These are phyloP conservation scores for Tinamus guttatus DNA, from an alignment of 2,113 vertebrate genomes.

Conservation along the genomic window DNA sequence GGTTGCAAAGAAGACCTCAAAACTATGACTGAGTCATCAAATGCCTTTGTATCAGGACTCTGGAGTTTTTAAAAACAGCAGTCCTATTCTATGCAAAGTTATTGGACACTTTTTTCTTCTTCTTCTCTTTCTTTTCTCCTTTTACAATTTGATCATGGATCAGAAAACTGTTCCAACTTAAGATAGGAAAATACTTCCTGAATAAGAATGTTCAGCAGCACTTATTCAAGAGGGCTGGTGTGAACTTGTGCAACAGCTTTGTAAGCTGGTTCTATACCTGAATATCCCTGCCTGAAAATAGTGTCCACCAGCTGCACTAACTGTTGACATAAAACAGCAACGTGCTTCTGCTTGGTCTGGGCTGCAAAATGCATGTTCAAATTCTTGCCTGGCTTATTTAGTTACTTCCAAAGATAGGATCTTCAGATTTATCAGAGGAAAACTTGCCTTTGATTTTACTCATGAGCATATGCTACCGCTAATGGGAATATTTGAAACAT, in stretches of 20 bases:
- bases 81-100: background rate
- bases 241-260: background rate
- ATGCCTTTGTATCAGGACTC: background rate
- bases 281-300: background rate
- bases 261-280: background rate
- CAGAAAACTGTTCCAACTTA: background rate
- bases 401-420: constrained; percentile 4
- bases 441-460: constrained; percentile 16
- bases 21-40: constrained; percentile 27
- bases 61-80: background rate
- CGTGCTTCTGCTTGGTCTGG: constrained; percentile 60
- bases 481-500: background rate
- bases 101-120: background rate
- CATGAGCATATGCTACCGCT: background rate
- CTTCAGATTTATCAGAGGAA: constrained; percentile 47
- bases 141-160: background rate
- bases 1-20: constrained; percentile 3
- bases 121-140: background rate
- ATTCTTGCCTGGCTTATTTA: constrained; percentile 36
- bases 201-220: background rate
- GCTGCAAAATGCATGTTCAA: constrained; percentile 4
- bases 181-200: background rate
- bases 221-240: background rate
- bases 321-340: constrained; percentile 60
- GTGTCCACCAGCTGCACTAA: constrained; percentile 36